Base-by-base conservation (phyloP, 2,797 vertebrate genomes). In the Macrochelys suwanniensis region DNA sequence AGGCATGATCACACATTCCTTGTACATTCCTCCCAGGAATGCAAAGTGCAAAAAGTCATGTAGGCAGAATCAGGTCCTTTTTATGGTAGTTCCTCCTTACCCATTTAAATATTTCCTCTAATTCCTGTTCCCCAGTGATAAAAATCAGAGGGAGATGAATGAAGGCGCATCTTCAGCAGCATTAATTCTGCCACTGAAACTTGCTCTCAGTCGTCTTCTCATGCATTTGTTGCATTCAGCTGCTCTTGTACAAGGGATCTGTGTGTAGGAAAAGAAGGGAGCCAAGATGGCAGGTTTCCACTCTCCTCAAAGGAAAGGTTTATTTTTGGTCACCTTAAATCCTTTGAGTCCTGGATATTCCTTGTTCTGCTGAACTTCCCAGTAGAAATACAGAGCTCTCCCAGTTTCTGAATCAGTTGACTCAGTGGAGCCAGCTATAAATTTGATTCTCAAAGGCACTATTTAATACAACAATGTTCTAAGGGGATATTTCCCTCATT, bases 311-410 rank as follows among this genome's bases (percentile, higher is more conserved):
- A 86, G 92, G 77, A 0, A 81, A 84, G 61, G 4, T 6, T 65
- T 86, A 1, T 5, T 45, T 61, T 7, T 85, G 8, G 1, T 2
- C 21, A 80, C 15, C 78, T 92, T 71, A 5, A 82, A 85, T 5
- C 7, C 65, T 28, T 54, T 80, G 33, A 59, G 92, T 33, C 61
- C 61, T 82, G 42, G 3, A 33, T 71, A 71, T 37, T 42, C 68
- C 37, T 71, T 23, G 37, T 71, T 71, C n/a, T 42, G 68, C 37
- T 42, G 37, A 42, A 42, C 37, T 71, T 25, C 3, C 50, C 12
- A 26, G 0, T 68, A 50, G 80, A 8, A 2, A 53, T n/a, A 88
- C 85, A 59, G 3, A 0, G 0, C 50, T 26, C 33, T 80, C 33
- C 17, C 5, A 56, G 7, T 89, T 92, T 93, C 78, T 82, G 49